Conservation (phyloP, 23 tunicate species). For the Halocynthia roretzi region DNA sequence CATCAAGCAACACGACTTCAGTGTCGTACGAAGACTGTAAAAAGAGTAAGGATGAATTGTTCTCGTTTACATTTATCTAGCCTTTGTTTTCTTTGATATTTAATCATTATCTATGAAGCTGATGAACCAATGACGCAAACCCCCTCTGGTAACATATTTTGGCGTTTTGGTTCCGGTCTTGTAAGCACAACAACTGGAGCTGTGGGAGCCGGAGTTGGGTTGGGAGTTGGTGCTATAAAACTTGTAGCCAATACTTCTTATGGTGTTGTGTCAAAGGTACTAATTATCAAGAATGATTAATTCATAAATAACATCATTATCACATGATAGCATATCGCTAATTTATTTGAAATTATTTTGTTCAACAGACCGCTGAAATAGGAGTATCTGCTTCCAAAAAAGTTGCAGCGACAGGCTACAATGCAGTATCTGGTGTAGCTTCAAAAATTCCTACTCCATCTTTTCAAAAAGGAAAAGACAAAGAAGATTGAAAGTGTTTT, state of each 20-base stretch:
- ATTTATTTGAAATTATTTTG: background rate
- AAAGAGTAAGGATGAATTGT: background rate
- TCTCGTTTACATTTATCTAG: too few species aligned
- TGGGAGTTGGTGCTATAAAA: slow-evolving; percentile 86
- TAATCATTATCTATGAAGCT: too few species aligned
- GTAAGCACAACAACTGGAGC: slow-evolving; percentile 81
- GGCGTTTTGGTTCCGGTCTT: slow-evolving; percentile 88
- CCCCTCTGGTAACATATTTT: slow-evolving; percentile 51
- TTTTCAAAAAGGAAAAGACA: slow-evolving; percentile 57
- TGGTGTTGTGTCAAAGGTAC: slow-evolving; percentile 80
- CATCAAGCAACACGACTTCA: too few species aligned
- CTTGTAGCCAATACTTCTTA: slow-evolving; percentile 70
- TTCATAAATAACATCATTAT: too few species aligned
- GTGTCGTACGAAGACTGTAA: slow-evolving; percentile 27
- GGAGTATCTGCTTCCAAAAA: slow-evolving; percentile 77
- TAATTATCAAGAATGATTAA: too few species aligned
- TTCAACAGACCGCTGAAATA: slow-evolving; percentile 71
- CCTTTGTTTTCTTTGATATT: too few species aligned
- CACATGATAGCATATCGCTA: too few species aligned
- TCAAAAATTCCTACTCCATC: slow-evolving; percentile 51
- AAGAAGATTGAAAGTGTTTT: slow-evolving; percentile 43
- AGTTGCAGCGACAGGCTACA: slow-evolving; percentile 59
- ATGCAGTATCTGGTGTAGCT: slow-evolving; percentile 46
- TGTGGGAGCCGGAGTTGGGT: slow-evolving; percentile 49
- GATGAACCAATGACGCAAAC: background rate